Percentiles rank a stretch among this genome's conserved stretches.
These are phyloP conservation scores for Tetrax tetrax DNA, from an alignment of 2,113 vertebrate genomes.

Conservation along the genomic window DNA sequence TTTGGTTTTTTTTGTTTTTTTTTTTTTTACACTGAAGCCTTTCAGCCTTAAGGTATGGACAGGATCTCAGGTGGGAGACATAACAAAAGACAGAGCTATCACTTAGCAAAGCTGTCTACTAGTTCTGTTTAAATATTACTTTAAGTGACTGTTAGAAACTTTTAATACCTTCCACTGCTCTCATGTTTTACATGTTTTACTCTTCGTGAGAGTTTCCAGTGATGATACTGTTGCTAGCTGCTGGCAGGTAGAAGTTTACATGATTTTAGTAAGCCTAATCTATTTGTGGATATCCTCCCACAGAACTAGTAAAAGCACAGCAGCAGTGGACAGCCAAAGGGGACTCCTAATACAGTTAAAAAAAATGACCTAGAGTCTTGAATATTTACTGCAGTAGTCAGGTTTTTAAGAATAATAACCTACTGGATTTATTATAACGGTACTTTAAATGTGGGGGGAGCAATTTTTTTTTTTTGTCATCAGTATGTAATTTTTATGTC, in stretches of 20 bases:
- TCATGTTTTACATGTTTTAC: background rate
- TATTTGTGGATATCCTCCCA: background rate
- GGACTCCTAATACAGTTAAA: background rate
- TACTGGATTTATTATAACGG: background rate
- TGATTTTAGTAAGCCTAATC: background rate
- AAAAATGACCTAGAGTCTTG: background rate
- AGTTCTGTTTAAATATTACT: background rate
- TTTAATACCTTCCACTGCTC: background rate
- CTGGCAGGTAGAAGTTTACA: background rate
- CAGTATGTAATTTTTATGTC: background rate
- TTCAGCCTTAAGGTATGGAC: background rate
- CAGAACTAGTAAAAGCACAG: background rate
- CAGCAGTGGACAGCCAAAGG: background rate
- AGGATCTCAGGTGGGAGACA: background rate
- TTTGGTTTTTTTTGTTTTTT: too few relatives aligned
- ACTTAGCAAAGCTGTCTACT: background rate
- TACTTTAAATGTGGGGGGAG: background rate
- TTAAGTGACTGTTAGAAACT: background rate
- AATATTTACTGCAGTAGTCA: background rate
- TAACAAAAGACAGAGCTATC: background rate
- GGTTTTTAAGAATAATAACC: background rate
- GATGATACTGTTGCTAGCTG: background rate
- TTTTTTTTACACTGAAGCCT: background rate
- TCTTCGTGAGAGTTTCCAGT: background rate
- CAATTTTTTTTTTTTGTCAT: background rate